Percentiles rank a stretch among this genome's conserved stretches.
These are phyloP conservation scores for Macrosiphum euphorbiae DNA, from an alignment of 2,888 invertebrate species.

Conservation along the genomic window DNA sequence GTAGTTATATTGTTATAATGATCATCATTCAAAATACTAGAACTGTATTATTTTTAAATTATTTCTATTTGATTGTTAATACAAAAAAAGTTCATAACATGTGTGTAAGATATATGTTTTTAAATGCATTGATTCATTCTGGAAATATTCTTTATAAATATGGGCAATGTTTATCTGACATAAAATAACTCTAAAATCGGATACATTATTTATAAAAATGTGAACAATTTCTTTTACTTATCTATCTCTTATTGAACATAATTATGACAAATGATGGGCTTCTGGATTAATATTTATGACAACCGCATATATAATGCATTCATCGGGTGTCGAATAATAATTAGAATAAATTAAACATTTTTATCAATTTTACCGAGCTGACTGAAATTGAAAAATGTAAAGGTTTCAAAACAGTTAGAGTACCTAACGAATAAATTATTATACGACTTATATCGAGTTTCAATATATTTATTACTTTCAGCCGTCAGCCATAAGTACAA, in stretches of 20 bases:
- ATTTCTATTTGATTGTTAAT: not conserved
- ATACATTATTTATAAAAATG: constrained; percentile 21
- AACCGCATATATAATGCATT: not conserved
- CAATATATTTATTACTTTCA: not conserved
- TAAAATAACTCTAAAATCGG: not conserved
- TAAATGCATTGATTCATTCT: not conserved
- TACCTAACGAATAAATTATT: constrained; percentile 36
- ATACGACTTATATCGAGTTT: not conserved
- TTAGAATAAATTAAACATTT: constrained; percentile 31
- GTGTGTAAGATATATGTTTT: not conserved
- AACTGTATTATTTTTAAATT: not conserved
- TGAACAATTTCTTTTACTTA: not conserved
- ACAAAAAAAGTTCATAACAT: not conserved
- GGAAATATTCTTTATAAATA: not conserved
- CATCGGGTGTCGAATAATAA: not conserved
- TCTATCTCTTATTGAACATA: constrained; percentile 24
- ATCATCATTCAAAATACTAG: not conserved
- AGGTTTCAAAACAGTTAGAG: constrained; percentile 3
- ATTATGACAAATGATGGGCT: constrained; percentile 12
- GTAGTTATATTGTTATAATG: not conserved
- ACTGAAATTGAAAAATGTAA: constrained; percentile 38
- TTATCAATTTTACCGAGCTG: not conserved
- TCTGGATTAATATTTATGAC: constrained; percentile 4
- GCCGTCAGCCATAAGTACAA: not conserved
- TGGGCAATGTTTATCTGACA: not conserved